Conservation (phyloP, 2,888 invertebrate species). For the Yponomeuta sedellus region DNA sequence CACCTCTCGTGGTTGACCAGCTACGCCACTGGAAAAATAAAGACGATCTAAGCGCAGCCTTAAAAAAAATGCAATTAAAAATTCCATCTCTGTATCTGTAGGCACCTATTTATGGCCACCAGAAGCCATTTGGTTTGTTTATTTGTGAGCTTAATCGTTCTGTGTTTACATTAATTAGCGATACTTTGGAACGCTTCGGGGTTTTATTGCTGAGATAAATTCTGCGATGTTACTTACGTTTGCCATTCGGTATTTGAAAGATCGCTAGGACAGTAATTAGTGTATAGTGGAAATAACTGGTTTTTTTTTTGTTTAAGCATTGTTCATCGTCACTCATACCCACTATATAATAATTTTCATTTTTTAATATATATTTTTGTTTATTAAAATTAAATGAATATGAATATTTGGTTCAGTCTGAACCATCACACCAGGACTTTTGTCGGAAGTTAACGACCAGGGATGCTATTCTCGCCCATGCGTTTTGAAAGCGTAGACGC, state of each 20-base stretch:
- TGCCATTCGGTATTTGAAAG: slow-evolving; percentile 5
- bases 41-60: background rate
- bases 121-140: slow-evolving; percentile 66
- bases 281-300: no score
- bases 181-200: slow-evolving; percentile 65
- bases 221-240: slow-evolving; percentile 7
- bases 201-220: slow-evolving; percentile 62
- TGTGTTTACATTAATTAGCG: slow-evolving; percentile 74
- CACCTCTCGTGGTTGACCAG: background rate
- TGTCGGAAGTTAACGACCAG: no score
- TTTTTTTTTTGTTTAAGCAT: no score
- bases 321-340: no score
- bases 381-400: no score
- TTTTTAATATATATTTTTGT: no score
- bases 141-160: slow-evolving; percentile 67
- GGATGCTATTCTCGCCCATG: no score
- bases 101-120: slow-evolving; percentile 62
- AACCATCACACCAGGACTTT: no score
- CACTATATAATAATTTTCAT: no score
- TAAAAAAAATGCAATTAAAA: slow-evolving; percentile 56
- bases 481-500: no score
- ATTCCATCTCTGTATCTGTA: slow-evolving; percentile 47
- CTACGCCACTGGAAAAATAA: background rate
- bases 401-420: no score
- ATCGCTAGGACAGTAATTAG: slow-evolving; percentile 31